phyloP scores from a whole-genome alignment of 37 sponge, comb jelly and placozoan species.

The Mnemiopsis leidyi region DNA sequence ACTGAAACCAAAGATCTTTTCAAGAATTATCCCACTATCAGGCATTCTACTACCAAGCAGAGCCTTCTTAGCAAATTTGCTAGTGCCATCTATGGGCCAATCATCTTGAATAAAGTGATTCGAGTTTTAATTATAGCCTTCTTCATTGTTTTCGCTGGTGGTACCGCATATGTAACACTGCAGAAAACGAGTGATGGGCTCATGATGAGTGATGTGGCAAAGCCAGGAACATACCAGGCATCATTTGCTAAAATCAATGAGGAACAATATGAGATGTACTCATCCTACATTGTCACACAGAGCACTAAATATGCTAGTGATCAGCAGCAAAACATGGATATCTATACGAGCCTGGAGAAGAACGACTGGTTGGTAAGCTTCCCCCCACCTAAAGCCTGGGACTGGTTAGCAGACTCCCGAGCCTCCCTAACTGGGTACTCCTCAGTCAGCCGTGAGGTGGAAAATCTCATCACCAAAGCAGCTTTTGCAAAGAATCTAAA shows the following conservation, averaged over 20 bases:
- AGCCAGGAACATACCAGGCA: slow-evolving; percentile 56
- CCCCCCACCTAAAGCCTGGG: slow-evolving; percentile 59
- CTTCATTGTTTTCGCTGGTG: background rate
- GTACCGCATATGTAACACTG: slow-evolving; percentile 24
- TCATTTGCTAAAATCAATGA: slow-evolving; percentile 63
- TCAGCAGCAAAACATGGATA: slow-evolving; percentile 24
- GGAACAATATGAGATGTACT: slow-evolving; percentile 51
- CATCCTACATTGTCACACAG: slow-evolving; percentile 49
- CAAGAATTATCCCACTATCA: slow-evolving; percentile 33
- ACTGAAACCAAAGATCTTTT: slow-evolving; percentile 55
- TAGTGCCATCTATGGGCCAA: slow-evolving; percentile 29
- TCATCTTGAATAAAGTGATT: slow-evolving; percentile 47
- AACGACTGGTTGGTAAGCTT: slow-evolving; percentile 36
- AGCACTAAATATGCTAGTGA: slow-evolving; percentile 33
- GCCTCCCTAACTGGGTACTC: slow-evolving; percentile 22
- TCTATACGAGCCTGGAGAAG: background rate
- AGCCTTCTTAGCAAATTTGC: slow-evolving; percentile 55
- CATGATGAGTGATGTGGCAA: slow-evolving; percentile 64
- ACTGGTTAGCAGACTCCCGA: slow-evolving; percentile 20
- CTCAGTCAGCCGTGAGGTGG: slow-evolving; percentile 2
- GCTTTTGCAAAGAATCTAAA: background rate
- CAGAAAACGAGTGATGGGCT: slow-evolving; percentile 34
- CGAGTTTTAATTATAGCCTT: background rate
- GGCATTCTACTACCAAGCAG: slow-evolving; percentile 51
- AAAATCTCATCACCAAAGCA: slow-evolving; percentile 19